Conservation (phyloP, 2,113 vertebrate genomes). For the Leptodactylus fuscus region DNA sequence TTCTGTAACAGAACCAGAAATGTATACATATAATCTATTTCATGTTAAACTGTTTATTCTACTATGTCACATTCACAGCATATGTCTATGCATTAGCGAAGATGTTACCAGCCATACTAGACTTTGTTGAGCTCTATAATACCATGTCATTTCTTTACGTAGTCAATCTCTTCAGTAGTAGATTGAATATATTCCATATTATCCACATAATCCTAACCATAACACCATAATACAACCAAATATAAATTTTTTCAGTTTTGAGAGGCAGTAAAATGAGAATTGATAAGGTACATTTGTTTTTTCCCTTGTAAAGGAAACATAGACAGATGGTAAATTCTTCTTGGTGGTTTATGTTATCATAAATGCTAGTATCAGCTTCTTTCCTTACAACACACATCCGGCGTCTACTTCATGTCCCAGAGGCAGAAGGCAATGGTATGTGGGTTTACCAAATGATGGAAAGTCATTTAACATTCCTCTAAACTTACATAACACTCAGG, state of each 20-base stretch:
- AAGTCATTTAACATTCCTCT: conserved; percentile 80
- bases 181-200: conserved; percentile 31
- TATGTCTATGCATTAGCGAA: not conserved
- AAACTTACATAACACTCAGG: conserved; percentile 82
- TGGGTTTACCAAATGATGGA: conserved; percentile 68
- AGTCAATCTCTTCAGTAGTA: conserved; percentile 35
- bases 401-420: conserved; percentile 70
- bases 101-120: not conserved
- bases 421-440: conserved; percentile 69
- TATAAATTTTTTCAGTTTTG: conserved; percentile 71
- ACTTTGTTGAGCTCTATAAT: conserved; percentile 29
- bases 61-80: not conserved
- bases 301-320: conserved; percentile 71
- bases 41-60: no score
- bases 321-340: conserved; percentile 72
- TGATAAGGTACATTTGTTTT: conserved; percentile 72
- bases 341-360: conserved; percentile 76
- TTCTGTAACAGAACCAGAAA: not conserved
- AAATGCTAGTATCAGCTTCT: conserved; percentile 75
- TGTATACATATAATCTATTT: no score
- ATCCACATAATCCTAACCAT: conserved; percentile 64
- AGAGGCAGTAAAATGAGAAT: conserved; percentile 64
- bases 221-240: conserved; percentile 71
- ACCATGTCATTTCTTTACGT: conserved; percentile 61
- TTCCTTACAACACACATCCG: conserved; percentile 78